Conservation (phyloP, 1,140 invertebrate species). For the Drosophila hydei region DNA sequence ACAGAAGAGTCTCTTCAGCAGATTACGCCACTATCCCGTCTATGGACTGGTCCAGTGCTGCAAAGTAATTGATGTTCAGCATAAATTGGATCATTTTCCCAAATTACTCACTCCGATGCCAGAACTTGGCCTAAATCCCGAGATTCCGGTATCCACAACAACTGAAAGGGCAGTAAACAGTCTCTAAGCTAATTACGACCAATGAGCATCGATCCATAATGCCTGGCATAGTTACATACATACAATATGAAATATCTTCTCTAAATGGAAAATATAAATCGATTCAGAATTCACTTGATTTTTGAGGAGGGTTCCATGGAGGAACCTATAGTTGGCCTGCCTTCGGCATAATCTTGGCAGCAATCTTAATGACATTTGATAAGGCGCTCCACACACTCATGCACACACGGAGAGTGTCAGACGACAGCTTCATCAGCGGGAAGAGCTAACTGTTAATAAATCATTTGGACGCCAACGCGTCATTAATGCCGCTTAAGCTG, state of each 20-base stretch:
- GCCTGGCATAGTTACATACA: too few species aligned
- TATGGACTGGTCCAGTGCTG: constrained; percentile 51
- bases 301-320: too few species aligned
- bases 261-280: too few species aligned
- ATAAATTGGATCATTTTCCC: constrained; percentile 56
- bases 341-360: constrained; percentile 9
- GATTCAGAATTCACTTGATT: too few species aligned
- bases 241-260: too few species aligned
- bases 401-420: not conserved
- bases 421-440: constrained; percentile 5
- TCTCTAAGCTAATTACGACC: too few species aligned
- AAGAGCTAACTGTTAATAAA: constrained; percentile 52
- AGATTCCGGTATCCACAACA: too few species aligned
- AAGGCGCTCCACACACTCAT: not conserved
- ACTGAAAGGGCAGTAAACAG: too few species aligned
- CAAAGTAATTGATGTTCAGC: constrained; percentile 38
- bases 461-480: constrained; percentile 53
- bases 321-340: not conserved
- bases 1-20: constrained; percentile 31
- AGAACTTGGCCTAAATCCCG: too few species aligned
- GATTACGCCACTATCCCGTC: constrained; percentile 27
- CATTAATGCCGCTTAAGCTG: constrained; percentile 64
- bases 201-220: too few species aligned
- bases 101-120: too few species aligned
- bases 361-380: constrained; percentile 33